phyloP scores from a whole-genome alignment of 2,888 invertebrate species.

The Xanthorhoe designata region DNA sequence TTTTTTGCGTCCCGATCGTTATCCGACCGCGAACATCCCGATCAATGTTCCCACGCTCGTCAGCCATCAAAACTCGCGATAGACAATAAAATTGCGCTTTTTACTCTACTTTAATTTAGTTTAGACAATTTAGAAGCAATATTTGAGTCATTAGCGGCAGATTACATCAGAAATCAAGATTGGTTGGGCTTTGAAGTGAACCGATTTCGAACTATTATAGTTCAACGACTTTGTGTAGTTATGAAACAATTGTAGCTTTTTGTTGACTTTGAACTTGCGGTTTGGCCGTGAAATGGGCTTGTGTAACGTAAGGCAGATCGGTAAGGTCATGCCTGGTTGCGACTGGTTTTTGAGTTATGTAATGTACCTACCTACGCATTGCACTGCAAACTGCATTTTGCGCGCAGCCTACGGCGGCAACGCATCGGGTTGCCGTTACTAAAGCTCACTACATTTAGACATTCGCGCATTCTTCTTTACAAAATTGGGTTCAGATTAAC shows the following conservation, averaged over 20 bases:
- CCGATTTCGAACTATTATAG: constrained; percentile 40
- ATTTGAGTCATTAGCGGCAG: constrained; percentile 36
- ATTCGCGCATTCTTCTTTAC: constrained; percentile 14
- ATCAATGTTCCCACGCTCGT: constrained; percentile 77
- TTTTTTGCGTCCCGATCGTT: constrained; percentile 82
- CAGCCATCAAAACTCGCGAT: constrained; percentile 69
- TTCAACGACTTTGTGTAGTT: constrained; percentile 38
- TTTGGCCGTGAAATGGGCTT: constrained; percentile 56
- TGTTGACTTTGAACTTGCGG: constrained; percentile 56
- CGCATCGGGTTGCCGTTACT: constrained; percentile 61
- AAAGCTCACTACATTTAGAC: constrained; percentile 53
- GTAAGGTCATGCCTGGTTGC: constrained; percentile 48
- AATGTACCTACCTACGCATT: constrained; percentile 61
- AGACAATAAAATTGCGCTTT: constrained; percentile 73
- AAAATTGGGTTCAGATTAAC: background rate
- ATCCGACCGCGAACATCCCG: constrained; percentile 79
- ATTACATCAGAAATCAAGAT: constrained; percentile 38
- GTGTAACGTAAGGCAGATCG: constrained; percentile 47
- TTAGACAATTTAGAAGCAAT: constrained; percentile 52
- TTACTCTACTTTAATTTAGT: constrained; percentile 66
- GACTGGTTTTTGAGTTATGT: constrained; percentile 74
- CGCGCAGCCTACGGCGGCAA: constrained; percentile 45
- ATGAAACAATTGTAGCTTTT: constrained; percentile 38
- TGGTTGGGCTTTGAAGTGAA: constrained; percentile 40
- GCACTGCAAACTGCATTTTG: constrained; percentile 44